Evolutionary conservation across 2,888 invertebrate genomes (phyloP), one percentile per base, ranked within the genome.

Genomic region (Brachyopa scutellaris): DNA sequence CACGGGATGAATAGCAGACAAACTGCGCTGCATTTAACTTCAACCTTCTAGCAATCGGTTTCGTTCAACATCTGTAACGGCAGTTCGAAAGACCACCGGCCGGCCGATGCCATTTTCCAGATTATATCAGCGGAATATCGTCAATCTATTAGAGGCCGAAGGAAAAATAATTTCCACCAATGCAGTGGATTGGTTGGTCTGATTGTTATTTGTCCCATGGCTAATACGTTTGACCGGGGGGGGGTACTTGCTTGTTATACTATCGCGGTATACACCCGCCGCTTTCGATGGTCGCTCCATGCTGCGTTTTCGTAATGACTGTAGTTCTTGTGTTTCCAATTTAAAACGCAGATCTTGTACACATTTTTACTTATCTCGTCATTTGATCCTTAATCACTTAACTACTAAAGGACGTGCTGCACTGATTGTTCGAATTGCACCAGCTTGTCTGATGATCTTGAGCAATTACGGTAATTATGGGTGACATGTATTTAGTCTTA

Each of bases 191-290:
- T 26, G 3, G 64, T 53, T 67, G 74, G 66, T 61, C 79, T 79
- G 79, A 80, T 80, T 80, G 79, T 80, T 80, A 76, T 80, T 80
- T 80, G 79, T 74, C 79, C 67, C 79, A 62, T 74, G 76, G 79
- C 79, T 80, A 76, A 76, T 80, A 76, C 74, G 76, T 74, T 74
- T 61, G 79, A 74, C 74, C 79, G 13, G 55, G 55, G 79, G n/a
- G 79, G 74, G 79, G 74, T 69, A 69, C 45, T 74, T 61, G 40
- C 15, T 45, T 21, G 49, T 49, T 26, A 26, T 72, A 49, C 49
- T 42, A 29, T 15, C 7, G 36, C 53, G 19, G 11, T 2, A 26
- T 40, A 31, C 57, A 42, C 66, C 66, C 61, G 42, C 70, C 17
- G 7, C 26, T 17, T 8, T 9, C n/a, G n/a, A n/a, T n/a, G n/a